A percentile compares a stretch with the other conserved stretches of the same genome.
Conservation (phyloP, 1,140 invertebrate species). For the Papilio machaon region DNA sequence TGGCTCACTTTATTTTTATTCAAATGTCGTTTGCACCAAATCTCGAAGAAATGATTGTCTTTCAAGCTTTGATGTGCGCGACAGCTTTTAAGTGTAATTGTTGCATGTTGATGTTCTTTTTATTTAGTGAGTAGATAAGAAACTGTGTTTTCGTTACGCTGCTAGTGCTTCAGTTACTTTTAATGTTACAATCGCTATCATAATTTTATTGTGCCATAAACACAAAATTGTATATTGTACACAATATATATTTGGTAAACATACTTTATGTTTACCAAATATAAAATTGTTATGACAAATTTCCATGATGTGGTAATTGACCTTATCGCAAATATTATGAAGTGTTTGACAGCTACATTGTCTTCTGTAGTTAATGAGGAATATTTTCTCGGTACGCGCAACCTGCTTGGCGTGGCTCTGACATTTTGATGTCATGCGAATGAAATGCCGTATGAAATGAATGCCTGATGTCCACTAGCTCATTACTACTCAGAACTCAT, state of each 20-base stretch:
- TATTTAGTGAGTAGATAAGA: neutral
- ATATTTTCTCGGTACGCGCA: constrained; percentile 26
- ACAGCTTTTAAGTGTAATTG: constrained; percentile 13
- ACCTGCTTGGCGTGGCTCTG: constrained; percentile 27
- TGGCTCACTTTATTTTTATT: constrained; percentile 62
- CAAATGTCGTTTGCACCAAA: constrained; percentile 59
- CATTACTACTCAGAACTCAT: constrained; percentile 52
- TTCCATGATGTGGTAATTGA: neutral
- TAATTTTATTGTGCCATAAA: neutral
- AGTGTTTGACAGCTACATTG: neutral
- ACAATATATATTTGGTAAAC: too few relatives aligned
- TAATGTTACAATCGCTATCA: neutral
- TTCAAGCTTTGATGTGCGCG: constrained; percentile 37
- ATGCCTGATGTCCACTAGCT: constrained; percentile 41
- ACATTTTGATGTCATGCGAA: constrained; percentile 37
- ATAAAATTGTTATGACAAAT: neutral
- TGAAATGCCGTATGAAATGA: constrained; percentile 36
- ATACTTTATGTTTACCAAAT: neutral
- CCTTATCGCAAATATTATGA: constrained; percentile 1
- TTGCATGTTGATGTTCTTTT: neutral
- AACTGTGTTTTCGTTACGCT: neutral
- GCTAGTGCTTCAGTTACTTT: neutral
- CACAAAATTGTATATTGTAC: too few relatives aligned
- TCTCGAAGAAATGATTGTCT: constrained; percentile 44
- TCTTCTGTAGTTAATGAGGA: neutral